phyloP scores from a whole-genome alignment of 2,888 invertebrate genomes.

The Chydorus sphaericus region DNA sequence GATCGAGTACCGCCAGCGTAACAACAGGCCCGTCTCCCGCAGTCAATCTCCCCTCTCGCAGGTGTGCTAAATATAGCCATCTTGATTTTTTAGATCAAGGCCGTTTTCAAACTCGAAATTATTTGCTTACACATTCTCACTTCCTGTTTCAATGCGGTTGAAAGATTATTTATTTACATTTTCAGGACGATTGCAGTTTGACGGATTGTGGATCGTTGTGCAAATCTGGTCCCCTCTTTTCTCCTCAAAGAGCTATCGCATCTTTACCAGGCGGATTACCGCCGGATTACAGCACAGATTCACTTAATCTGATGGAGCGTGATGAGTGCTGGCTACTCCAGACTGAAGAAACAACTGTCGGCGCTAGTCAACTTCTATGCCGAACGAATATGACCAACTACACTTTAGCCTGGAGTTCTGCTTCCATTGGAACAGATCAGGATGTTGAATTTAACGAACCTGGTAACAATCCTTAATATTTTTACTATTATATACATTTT shows the following conservation, averaged over 20 bases:
- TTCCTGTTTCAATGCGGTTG: neutral
- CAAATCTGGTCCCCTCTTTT: constrained; percentile 79
- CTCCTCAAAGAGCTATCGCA: constrained; percentile 60
- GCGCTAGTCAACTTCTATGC: constrained; percentile 51
- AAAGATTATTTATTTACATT: neutral
- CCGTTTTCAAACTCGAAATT: neutral
- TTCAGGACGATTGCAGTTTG: constrained; percentile 57
- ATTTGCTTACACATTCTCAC: neutral
- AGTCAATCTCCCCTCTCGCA: constrained; percentile 1
- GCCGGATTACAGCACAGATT: constrained; percentile 73
- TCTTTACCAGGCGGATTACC: constrained; percentile 25
- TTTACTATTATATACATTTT: neutral
- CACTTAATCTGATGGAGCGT: constrained; percentile 33
- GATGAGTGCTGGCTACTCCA: constrained; percentile 10
- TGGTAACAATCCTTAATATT: constrained; percentile 13
- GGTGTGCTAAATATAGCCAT: neutral
- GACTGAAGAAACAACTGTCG: constrained; percentile 1
- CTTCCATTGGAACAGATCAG: constrained; percentile 11
- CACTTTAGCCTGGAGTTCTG: constrained; percentile 64
- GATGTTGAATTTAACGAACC: constrained; percentile 53
- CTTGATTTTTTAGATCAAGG: neutral
- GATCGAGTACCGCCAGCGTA: constrained; percentile 35
- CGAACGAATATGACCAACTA: constrained; percentile 88
- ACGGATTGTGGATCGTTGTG: constrained; percentile 64
- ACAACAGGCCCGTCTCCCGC: constrained; percentile 1